These are phyloP conservation scores for Oscheius myriophilus DNA, from an alignment of 2,888 invertebrate species.

Conservation along the genomic window DNA sequence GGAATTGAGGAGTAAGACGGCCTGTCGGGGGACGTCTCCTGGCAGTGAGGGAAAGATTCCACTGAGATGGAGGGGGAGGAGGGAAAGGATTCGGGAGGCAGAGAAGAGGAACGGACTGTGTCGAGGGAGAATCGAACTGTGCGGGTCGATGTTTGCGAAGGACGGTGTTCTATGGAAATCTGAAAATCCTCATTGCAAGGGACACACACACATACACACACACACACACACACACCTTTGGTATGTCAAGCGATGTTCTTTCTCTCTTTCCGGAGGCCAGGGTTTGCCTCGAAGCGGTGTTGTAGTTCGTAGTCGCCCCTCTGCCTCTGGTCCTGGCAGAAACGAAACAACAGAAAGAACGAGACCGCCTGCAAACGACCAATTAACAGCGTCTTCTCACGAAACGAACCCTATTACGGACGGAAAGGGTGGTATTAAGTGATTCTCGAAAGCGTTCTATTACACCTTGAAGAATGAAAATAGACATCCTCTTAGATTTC, in stretches of 20 bases:
- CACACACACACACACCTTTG: neutral
- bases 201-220: neutral
- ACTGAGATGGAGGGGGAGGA: neutral
- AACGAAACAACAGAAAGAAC: slow-evolving; percentile 49
- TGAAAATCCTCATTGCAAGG: neutral
- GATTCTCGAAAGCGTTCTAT: neutral
- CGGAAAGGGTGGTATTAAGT: too few species aligned
- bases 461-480: neutral
- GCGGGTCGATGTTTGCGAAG: slow-evolving; percentile 13
- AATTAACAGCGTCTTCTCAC: neutral
- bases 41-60: slow-evolving; percentile 2
- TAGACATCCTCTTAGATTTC: too few species aligned
- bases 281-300: slow-evolving; percentile 36
- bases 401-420: neutral
- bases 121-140: slow-evolving; percentile 26
- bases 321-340: slow-evolving; percentile 51
- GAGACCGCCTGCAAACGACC: slow-evolving; percentile 43
- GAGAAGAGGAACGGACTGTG: slow-evolving; percentile 7
- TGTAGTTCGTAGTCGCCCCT: slow-evolving; percentile 52
- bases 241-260: slow-evolving; percentile 15
- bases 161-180: slow-evolving; percentile 1
- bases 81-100: neutral
- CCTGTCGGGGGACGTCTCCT: neutral
- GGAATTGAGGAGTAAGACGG: slow-evolving; percentile 46
- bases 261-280: slow-evolving; percentile 20